phyloP scores from a whole-genome alignment of 2,888 invertebrate species.

The Campoletis raptor region DNA sequence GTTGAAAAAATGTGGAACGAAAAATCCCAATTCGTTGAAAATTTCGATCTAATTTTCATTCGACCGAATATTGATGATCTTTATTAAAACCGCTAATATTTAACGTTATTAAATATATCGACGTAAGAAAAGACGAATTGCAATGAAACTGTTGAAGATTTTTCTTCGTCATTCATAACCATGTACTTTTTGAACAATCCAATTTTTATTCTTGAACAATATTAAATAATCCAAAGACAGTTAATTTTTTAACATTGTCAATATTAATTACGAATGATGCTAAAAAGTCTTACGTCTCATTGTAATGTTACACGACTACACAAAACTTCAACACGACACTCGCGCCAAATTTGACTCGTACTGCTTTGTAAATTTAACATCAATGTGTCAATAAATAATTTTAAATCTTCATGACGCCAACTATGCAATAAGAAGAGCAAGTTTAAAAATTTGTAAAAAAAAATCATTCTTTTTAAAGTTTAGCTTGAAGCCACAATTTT shows the following conservation, averaged over 20 bases:
- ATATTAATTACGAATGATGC: slow-evolving; percentile 1
- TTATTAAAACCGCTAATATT: slow-evolving; percentile 31
- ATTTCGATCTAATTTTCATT: background rate
- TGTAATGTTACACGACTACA: slow-evolving; percentile 18
- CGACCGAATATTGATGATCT: slow-evolving; percentile 1
- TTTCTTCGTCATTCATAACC: background rate
- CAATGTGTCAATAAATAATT: background rate
- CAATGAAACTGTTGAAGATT: background rate
- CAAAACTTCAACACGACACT: slow-evolving; percentile 13
- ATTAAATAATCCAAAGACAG: background rate
- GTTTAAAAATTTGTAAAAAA: no score
- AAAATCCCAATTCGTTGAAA: background rate
- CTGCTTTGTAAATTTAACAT: background rate
- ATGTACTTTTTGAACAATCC: background rate
- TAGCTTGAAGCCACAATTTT: no score
- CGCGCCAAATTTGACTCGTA: background rate
- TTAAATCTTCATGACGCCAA: background rate
- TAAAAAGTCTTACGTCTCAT: background rate
- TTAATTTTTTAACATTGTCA: background rate
- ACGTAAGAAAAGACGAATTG: slow-evolving; percentile 18
- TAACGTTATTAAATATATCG: slow-evolving; percentile 43
- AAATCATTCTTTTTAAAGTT: no score
- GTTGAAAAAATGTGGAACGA: background rate
- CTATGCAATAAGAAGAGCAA: no score
- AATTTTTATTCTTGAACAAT: background rate